A percentile compares a stretch with the other conserved stretches of the same genome.
phyloP scores from a whole-genome alignment of 2,888 invertebrate genomes.

The Falcaria lacertinaria region DNA sequence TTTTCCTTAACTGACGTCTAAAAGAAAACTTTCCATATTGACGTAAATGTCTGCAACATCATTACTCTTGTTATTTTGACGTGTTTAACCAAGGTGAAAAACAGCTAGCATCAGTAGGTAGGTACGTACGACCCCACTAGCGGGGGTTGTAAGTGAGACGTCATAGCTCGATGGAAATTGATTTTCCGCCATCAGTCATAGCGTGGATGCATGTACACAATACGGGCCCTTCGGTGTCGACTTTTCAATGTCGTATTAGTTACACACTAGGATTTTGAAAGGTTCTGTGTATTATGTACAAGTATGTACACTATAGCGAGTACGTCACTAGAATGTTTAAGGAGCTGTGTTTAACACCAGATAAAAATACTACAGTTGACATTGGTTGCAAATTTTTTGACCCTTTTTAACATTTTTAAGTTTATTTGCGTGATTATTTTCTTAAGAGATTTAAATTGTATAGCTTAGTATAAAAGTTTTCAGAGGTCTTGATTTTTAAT shows the following conservation, averaged over 20 bases:
- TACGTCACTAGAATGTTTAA: too few species aligned
- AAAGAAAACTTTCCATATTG: background rate
- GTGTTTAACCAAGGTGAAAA: conserved; percentile 75
- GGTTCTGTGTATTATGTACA: background rate
- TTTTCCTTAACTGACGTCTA: background rate
- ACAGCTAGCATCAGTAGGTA: conserved; percentile 56
- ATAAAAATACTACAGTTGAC: too few species aligned
- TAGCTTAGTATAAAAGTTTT: too few species aligned
- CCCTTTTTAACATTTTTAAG: too few species aligned
- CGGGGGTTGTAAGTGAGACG: conserved; percentile 64
- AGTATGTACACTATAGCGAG: too few species aligned
- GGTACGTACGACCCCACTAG: conserved; percentile 31
- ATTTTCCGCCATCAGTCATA: conserved; percentile 74
- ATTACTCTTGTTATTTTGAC: conserved; percentile 72
- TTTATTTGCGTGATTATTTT: too few species aligned
- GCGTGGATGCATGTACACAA: conserved; percentile 45
- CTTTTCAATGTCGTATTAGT: conserved; percentile 18
- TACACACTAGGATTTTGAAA: conserved; percentile 7
- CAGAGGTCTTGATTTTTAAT: too few species aligned
- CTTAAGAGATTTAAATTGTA: too few species aligned
- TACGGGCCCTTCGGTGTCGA: conserved; percentile 34
- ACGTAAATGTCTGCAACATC: conserved; percentile 29
- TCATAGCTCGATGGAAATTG: conserved; percentile 72
- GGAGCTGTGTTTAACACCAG: too few species aligned
- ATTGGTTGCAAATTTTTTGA: too few species aligned